Evolutionary conservation across 2,113 vertebrate species (phyloP).

Genomic region (Aspiorhynchus laticeps): DNA sequence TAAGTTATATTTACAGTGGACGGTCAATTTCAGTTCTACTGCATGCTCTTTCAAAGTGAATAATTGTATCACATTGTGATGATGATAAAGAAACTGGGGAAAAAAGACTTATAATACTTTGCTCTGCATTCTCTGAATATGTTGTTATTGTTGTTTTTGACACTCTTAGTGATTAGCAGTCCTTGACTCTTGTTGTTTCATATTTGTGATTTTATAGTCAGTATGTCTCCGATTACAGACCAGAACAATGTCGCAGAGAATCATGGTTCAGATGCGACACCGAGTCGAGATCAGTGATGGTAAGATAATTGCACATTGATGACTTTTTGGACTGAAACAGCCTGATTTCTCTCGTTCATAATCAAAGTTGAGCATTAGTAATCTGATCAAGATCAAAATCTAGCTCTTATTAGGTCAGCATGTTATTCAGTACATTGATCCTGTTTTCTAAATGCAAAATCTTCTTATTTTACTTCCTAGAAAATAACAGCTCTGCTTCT

Average conservation of each 20-base stretch:
- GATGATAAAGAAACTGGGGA: background rate
- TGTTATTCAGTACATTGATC: background rate
- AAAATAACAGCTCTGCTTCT: background rate
- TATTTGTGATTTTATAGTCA: background rate
- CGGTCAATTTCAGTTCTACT: background rate
- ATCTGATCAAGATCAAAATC: background rate
- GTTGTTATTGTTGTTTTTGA: background rate
- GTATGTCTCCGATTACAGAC: fast-evolving
- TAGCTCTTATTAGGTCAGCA: background rate
- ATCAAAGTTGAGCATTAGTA: background rate
- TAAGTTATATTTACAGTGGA: background rate
- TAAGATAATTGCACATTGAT: background rate
- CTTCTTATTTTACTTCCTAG: background rate
- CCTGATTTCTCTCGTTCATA: background rate
- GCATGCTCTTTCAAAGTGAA: background rate
- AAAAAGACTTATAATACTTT: background rate
- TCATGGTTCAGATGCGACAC: fast-evolving
- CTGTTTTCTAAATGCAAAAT: background rate
- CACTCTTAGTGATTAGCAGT: background rate
- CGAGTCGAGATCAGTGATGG: background rate
- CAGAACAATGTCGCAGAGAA: fast-evolving
- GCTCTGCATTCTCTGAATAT: background rate
- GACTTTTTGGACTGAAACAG: background rate
- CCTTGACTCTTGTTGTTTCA: background rate
- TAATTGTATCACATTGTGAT: no score